Evolutionary conservation across 2,888 invertebrate genomes (phyloP), one percentile per base, ranked within the genome.

Genomic region (Diogma glabrata): DNA sequence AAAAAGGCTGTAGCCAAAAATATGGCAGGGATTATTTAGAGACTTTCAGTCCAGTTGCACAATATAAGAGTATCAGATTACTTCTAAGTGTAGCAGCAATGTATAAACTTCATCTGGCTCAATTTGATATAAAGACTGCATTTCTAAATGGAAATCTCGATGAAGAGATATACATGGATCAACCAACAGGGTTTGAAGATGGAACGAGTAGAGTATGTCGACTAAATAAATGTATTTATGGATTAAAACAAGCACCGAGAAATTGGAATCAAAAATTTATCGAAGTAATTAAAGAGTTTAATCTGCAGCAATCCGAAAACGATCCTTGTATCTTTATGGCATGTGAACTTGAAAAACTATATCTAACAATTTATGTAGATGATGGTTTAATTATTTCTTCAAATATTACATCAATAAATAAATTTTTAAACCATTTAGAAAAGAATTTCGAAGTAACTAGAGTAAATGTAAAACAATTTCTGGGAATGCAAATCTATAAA

Each of bases 251-350:
- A 4, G 36, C 36, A n/a, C 47, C 23, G 40, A 20, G 3, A 19
- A 19, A 19, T 19, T 40, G 19, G 4, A 24, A 40, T 38, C n/a
- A 17, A 2, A 45, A 33, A 50, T 48, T 53, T 10, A 33, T 53
- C n/a, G 19, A 23, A 7, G 19, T 24, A 9, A 30, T 52, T 10
- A 22, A 16, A 43, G 6, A 23, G 2, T 20, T 49, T n/a, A 28
- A 23, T 19, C 12, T 48, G n/a, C n/a, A 17, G 19, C 28, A 48
- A 28, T 23, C 48, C 4, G 20, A 33, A 33, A 28, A 14, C 19
- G 23, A 48, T 48, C 26, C 47, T 10, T 23, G 47, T 22, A 26
- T 46, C n/a, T 33, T 33, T 33, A 33, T 33, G 6, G 33, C n/a
- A 7, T 6, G 16, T 33, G 33, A 16, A 14, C 2, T 12, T 14